Percentiles rank a stretch among this genome's conserved stretches.
Conservation (phyloP, 2,113 vertebrate species). For the Petromus typicus region DNA sequence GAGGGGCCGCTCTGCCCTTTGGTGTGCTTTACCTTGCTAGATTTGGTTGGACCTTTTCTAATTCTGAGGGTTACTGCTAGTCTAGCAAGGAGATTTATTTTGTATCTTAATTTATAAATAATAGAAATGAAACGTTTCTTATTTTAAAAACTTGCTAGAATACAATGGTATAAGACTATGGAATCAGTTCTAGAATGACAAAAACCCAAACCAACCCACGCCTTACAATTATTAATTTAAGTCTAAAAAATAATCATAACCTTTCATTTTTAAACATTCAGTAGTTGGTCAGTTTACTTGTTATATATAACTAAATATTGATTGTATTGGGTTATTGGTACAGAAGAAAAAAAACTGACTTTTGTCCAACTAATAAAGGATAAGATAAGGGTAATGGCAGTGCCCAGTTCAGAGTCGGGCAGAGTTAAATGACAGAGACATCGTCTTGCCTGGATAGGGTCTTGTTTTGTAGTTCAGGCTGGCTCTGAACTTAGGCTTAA, state of each 20-base stretch:
- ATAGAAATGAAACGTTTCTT: constrained; percentile 20
- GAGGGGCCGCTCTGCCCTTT: neutral
- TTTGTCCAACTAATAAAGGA: neutral
- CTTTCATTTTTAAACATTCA: constrained; percentile 38
- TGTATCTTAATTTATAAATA: constrained; percentile 21
- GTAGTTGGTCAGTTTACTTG: neutral
- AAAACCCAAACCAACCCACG: neutral
- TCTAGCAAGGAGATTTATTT: constrained; percentile 28
- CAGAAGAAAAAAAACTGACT: neutral
- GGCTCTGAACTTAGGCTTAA: no score
- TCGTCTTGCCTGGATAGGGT: neutral
- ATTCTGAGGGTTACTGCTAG: neutral
- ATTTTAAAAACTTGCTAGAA: constrained; percentile 32
- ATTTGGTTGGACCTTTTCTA: neutral
- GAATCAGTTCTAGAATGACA: constrained; percentile 17
- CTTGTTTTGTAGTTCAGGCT: no score
- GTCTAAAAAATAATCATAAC: neutral
- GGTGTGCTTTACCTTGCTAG: neutral
- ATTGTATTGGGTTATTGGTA: neutral
- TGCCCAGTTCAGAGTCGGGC: neutral
- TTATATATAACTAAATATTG: constrained; percentile 29
- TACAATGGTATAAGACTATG: neutral
- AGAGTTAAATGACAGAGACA: neutral
- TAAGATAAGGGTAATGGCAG: neutral
- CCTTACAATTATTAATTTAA: neutral